These are phyloP conservation scores for Leptodactylus fallax DNA, from an alignment of 2,797 vertebrate species.

Conservation along the genomic window DNA sequence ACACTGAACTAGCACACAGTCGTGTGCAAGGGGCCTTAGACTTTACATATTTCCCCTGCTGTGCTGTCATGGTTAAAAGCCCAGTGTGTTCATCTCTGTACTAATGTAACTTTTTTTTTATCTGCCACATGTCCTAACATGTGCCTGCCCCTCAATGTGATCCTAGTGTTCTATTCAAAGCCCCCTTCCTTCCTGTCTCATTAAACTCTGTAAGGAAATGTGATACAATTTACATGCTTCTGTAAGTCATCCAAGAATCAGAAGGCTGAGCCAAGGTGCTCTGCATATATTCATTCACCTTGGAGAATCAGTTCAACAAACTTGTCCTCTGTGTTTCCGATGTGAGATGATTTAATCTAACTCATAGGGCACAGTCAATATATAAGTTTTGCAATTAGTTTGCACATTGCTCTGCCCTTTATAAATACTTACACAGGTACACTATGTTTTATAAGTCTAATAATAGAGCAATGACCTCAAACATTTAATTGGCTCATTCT, in stretches of 20 bases:
- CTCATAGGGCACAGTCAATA: neutral
- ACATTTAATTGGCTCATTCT: neutral
- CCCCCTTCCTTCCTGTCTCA: slow-evolving; percentile 65
- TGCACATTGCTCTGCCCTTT: neutral
- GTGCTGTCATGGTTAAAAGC: neutral
- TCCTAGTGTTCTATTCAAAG: slow-evolving; percentile 63
- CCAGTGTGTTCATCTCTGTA: slow-evolving; percentile 51
- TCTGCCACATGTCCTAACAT: slow-evolving; percentile 16
- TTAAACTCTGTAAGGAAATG: slow-evolving; percentile 41
- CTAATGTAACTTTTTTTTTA: fast-evolving
- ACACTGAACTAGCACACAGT: too few relatives aligned
- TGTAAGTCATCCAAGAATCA: slow-evolving; percentile 22
- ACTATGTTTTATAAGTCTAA: neutral
- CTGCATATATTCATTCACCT: neutral
- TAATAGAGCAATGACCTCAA: neutral
- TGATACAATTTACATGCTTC: slow-evolving; percentile 14
- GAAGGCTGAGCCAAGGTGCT: neutral
- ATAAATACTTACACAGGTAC: neutral
- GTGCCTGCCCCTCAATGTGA: slow-evolving; percentile 49
- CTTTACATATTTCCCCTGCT: slow-evolving; percentile 43
- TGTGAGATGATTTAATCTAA: neutral
- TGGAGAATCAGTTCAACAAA: slow-evolving; percentile 41
- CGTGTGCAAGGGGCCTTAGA: too few relatives aligned
- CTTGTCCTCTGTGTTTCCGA: neutral
- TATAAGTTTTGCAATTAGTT: neutral